Evolutionary conservation across 2,888 invertebrate species (phyloP).

Genomic region (Hirtodrosophila confusa): DNA sequence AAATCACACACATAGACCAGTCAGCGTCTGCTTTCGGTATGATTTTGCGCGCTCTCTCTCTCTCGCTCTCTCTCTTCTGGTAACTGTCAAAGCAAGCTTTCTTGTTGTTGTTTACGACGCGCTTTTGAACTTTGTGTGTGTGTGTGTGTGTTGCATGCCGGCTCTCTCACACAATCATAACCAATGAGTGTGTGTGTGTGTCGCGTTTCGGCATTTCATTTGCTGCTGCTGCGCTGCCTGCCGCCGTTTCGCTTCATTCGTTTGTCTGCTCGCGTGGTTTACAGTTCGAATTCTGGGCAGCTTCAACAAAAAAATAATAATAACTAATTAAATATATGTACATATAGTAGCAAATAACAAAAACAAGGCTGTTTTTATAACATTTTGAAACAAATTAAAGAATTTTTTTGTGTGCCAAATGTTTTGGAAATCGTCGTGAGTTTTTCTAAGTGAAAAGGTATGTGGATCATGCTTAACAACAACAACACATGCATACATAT

Average conservation of each 20-base stretch:
- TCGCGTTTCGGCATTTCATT: slow-evolving; percentile 73
- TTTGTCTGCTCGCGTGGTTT: slow-evolving; percentile 76
- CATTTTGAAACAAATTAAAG: slow-evolving; percentile 11
- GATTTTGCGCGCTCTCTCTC: slow-evolving; percentile 3
- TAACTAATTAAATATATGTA: slow-evolving; percentile 1
- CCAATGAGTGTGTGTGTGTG: slow-evolving; percentile 27
- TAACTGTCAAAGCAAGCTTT: slow-evolving; percentile 36
- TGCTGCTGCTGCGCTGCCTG: slow-evolving; percentile 57
- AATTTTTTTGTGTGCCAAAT: slow-evolving; percentile 50
- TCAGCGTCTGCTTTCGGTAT: neutral
- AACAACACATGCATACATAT: slow-evolving; percentile 27
- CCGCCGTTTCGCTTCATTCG: slow-evolving; percentile 78
- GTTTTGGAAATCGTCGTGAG: slow-evolving; percentile 32
- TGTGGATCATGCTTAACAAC: slow-evolving; percentile 46
- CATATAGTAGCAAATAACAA: slow-evolving; percentile 1
- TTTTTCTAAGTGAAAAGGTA: slow-evolving; percentile 52
- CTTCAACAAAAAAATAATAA: slow-evolving; percentile 10
- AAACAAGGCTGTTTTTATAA: slow-evolving; percentile 15
- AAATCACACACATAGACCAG: neutral
- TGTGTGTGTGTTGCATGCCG: slow-evolving; percentile 54
- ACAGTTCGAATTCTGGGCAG: slow-evolving; percentile 58
- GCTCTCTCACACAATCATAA: slow-evolving; percentile 61
- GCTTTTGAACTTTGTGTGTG: slow-evolving; percentile 37
- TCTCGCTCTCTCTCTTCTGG: neutral
- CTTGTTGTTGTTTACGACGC: slow-evolving; percentile 69